Base-by-base conservation (phyloP, 2,888 invertebrate species). In the Melanchra persicariae region DNA sequence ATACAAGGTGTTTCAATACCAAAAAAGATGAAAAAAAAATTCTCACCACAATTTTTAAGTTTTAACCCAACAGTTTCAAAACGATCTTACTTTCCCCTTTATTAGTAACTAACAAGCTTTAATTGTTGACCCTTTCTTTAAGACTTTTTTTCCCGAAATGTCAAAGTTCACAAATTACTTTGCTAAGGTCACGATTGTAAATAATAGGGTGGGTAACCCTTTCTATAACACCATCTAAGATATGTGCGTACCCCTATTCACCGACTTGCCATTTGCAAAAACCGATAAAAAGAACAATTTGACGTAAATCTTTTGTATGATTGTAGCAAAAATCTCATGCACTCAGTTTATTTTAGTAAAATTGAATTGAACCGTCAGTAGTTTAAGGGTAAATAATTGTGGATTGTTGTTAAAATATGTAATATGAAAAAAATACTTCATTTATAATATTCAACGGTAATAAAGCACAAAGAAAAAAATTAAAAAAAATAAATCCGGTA, bases 131-230 rank as follows among this genome's bases (percentile, higher is more conserved):
- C 69, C 43, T 52, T 59, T 59, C 52, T 70, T 60, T 63, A 30
- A 59, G 9, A 47, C 51, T 62, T 83, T 74, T 84, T 74, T 68
- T 82, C 24, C 8, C 10, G 37, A 66, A 69, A 82, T 64, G 77
- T 80, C 83, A 82, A 85, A 83, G 83, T 66, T 85, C 70, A 60
- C 61, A 24, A 52, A 69, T 64, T 72, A 72, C 17, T 34, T 62
- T 9, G 61, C 26, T 67, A 80, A 82, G 73, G 79, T 73, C 65
- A 82, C 24, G 40, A 51, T 69, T 62, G 43, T 60, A 24, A 55
- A 47, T 26, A 43, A 15, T 15, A 5, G 15, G 5, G 30, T 34
- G 55, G 34, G 37, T 57, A 15, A 63, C 64, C 74, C 52, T 70
- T 73, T 65, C 22, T 76, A 12, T 10, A 9, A 10, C 51, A 37